phyloP scores from a whole-genome alignment of 2,888 invertebrate genomes.

The Scelioninae gen. 1 region DNA sequence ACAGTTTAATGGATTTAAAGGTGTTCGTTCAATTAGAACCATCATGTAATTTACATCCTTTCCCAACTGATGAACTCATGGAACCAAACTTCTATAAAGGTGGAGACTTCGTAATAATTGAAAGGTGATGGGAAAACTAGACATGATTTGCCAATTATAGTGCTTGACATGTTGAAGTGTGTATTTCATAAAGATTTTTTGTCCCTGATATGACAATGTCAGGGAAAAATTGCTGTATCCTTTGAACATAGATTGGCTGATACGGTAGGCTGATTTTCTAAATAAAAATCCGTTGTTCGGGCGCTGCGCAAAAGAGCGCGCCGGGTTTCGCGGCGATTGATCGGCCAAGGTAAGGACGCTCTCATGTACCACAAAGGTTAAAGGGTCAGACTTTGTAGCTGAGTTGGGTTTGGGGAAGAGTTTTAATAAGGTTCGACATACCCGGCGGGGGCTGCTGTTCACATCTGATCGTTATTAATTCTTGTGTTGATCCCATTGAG shows the following conservation, averaged over 20 bases:
- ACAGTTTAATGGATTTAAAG: no score
- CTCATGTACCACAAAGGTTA: constrained; percentile 11
- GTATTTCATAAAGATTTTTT: no score
- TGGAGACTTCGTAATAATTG: no score
- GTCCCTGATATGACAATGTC: no score
- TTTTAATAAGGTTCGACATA: constrained; percentile 55
- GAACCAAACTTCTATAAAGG: no score
- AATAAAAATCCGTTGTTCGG: constrained; percentile 32
- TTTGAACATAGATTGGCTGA: neutral
- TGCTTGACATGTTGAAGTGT: no score
- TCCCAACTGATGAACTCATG: no score
- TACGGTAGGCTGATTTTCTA: constrained; percentile 76
- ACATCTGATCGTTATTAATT: constrained; percentile 34
- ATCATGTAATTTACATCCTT: no score
- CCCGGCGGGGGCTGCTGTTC: constrained; percentile 49
- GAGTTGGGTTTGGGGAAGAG: neutral
- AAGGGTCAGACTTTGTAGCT: neutral
- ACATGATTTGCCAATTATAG: no score
- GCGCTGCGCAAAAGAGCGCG: constrained; percentile 56
- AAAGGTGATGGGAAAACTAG: no score
- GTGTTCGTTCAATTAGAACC: no score
- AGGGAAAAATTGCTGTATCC: constrained; percentile 18
- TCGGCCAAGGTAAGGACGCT: constrained; percentile 29
- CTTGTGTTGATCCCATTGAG: constrained; percentile 57
- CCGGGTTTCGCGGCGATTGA: constrained; percentile 43